Conservation (phyloP, 2,797 vertebrate genomes). For the Lagodon rhomboides region DNA sequence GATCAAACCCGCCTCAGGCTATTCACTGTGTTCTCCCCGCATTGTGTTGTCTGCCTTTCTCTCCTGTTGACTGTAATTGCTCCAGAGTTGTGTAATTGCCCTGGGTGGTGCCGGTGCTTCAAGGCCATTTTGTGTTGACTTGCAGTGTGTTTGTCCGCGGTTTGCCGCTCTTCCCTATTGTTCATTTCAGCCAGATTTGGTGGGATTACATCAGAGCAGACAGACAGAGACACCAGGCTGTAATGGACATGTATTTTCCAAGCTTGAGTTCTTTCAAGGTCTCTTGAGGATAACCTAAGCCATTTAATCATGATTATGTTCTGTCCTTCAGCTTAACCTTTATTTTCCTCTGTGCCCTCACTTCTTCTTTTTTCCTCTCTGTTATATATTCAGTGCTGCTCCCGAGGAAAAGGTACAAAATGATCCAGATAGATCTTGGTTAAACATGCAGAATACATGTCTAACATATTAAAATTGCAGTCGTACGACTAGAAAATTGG, state of each 20-base stretch:
- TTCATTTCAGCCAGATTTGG: conserved; percentile 27
- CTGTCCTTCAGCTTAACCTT: background rate
- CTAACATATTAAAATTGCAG: background rate
- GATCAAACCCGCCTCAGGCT: conserved; percentile 24
- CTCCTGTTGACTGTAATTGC: conserved; percentile 35
- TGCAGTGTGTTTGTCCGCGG: background rate
- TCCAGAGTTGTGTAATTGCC: conserved; percentile 33
- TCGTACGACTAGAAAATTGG: too few species aligned
- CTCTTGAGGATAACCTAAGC: background rate
- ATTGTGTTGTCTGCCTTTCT: background rate
- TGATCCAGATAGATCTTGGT: background rate
- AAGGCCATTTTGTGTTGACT: conserved; percentile 39
- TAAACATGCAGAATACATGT: background rate
- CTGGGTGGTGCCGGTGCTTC: conserved; percentile 41
- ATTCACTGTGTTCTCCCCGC: background rate
- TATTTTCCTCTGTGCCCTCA: background rate
- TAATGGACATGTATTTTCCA: conserved; percentile 1
- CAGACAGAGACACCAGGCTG: background rate
- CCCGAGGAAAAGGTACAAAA: background rate
- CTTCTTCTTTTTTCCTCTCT: background rate
- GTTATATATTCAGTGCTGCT: too few species aligned
- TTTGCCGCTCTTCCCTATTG: conserved; percentile 20
- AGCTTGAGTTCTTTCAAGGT: background rate
- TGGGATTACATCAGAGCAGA: conserved; percentile 30
- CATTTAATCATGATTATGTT: conserved; percentile 1